These are phyloP conservation scores for Lithophane leautieri DNA, from an alignment of 2,888 invertebrate species.

Conservation along the genomic window DNA sequence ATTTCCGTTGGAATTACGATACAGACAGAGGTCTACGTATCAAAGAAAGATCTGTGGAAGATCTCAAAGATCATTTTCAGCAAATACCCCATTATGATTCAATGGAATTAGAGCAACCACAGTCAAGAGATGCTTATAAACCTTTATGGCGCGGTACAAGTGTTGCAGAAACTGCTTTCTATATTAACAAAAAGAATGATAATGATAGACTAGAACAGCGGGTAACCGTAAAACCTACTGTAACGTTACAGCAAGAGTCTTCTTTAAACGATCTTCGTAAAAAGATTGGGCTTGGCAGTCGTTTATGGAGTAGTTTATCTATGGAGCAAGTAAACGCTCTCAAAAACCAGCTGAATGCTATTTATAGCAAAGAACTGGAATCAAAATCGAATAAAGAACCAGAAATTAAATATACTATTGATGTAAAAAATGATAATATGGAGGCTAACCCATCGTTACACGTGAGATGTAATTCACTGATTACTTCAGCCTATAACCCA, in stretches of 20 bases:
- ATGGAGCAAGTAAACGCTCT: constrained; percentile 95
- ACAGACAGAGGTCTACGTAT: constrained; percentile 94
- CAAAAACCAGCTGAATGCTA: constrained; percentile 95
- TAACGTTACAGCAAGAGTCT: constrained; percentile 80
- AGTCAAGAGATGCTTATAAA: constrained; percentile 93
- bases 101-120: constrained; percentile 83
- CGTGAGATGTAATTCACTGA: constrained; percentile 91
- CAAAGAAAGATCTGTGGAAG: constrained; percentile 96
- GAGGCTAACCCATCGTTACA: constrained; percentile 84
- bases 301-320: constrained; percentile 95
- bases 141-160: constrained; percentile 96
- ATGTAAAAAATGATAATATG: constrained; percentile 87
- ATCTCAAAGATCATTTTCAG: constrained; percentile 94
- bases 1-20: constrained; percentile 94
- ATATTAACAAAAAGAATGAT: constrained; percentile 91
- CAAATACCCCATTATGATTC: constrained; percentile 90
- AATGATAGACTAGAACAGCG: constrained; percentile 79
- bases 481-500: constrained; percentile 82
- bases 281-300: constrained; percentile 92
- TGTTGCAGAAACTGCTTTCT: constrained; percentile 94
- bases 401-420: constrained; percentile 90
- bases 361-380: constrained; percentile 92
- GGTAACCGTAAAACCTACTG: constrained; percentile 74
- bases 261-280: constrained; percentile 85
- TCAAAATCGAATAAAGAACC: constrained; percentile 80